Percentiles rank a stretch among this genome's conserved stretches.
Conservation (phyloP, 2,888 invertebrate genomes). For the Coenonympha arcania region DNA sequence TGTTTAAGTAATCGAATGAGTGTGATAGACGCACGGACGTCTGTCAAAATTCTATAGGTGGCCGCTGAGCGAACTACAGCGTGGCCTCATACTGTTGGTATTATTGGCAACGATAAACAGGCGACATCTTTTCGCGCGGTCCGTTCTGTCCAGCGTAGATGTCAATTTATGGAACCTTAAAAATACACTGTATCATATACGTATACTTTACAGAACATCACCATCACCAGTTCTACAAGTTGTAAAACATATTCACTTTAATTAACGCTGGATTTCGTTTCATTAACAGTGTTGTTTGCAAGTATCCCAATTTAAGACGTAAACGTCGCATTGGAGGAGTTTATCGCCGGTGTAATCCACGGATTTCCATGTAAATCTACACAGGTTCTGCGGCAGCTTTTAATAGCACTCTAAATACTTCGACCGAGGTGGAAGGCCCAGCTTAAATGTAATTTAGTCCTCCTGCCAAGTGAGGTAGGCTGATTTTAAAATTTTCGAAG, state of each 20-base stretch:
- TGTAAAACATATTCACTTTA: slow-evolving; percentile 3
- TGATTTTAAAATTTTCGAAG: slow-evolving; percentile 12
- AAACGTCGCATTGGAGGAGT: slow-evolving; percentile 38
- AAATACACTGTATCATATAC: not conserved
- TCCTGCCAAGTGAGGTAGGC: slow-evolving; percentile 24
- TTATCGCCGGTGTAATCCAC: slow-evolving; percentile 45
- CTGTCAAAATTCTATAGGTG: too few relatives aligned
- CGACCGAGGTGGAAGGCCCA: slow-evolving; percentile 41
- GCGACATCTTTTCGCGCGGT: too few relatives aligned
- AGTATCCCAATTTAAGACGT: slow-evolving; percentile 25
- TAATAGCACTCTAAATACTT: slow-evolving; percentile 57
- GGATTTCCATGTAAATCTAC: slow-evolving; percentile 50
- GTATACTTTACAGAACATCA: not conserved
- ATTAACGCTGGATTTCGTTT: slow-evolving; percentile 2
- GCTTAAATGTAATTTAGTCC: slow-evolving; percentile 55
- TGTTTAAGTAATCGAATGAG: too few relatives aligned
- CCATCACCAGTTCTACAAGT: not conserved
- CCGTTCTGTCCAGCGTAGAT: too few relatives aligned
- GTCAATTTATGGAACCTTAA: too few relatives aligned
- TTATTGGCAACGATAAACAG: too few relatives aligned
- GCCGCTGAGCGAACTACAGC: too few relatives aligned
- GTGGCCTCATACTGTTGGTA: too few relatives aligned
- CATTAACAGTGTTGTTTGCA: slow-evolving; percentile 15
- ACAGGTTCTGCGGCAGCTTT: slow-evolving; percentile 48
- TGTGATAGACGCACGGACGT: too few relatives aligned